A percentile compares a stretch with the other conserved stretches of the same genome.
phyloP scores from a whole-genome alignment of 1,140 invertebrate species.

The Megalopta genalis region DNA sequence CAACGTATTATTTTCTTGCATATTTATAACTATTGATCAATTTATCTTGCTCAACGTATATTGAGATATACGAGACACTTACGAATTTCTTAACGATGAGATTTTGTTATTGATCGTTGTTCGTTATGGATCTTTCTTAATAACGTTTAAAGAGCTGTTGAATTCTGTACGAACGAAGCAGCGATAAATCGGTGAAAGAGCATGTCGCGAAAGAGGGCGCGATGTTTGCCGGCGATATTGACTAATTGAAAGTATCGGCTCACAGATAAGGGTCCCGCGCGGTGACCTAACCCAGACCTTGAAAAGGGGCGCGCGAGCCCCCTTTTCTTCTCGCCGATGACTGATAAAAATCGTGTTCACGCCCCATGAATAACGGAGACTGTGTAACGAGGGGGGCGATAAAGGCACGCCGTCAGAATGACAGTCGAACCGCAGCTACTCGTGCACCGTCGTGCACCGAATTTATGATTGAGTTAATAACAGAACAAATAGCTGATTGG shows the following conservation, averaged over 20 bases:
- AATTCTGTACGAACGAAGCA: too few relatives aligned
- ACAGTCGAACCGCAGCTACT: conserved; percentile 44
- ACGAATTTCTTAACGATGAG: too few relatives aligned
- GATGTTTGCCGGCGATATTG: conserved; percentile 31
- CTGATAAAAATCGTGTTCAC: conserved; percentile 60
- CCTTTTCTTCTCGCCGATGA: conserved; percentile 51
- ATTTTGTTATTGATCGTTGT: too few relatives aligned
- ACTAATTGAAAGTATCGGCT: conserved; percentile 49
- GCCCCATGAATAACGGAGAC: conserved; percentile 49
- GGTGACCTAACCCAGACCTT: not conserved
- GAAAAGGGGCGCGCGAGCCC: conserved; percentile 35
- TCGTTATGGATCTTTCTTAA: too few relatives aligned
- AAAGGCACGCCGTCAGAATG: conserved; percentile 44
- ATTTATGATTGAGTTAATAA: conserved; percentile 62
- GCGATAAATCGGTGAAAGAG: not conserved
- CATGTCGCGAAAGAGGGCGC: not conserved
- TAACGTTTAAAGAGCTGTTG: too few relatives aligned
- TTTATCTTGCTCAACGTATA: too few relatives aligned
- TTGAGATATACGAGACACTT: too few relatives aligned
- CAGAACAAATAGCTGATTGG: conserved; percentile 54
- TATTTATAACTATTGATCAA: too few relatives aligned
- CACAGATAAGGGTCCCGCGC: conserved; percentile 26
- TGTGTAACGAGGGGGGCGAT: conserved; percentile 56
- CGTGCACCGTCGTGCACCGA: conserved; percentile 41
- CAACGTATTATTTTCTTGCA: too few relatives aligned